Base-by-base conservation (phyloP, 2,797 vertebrate genomes). In the Artibeus lituratus region DNA sequence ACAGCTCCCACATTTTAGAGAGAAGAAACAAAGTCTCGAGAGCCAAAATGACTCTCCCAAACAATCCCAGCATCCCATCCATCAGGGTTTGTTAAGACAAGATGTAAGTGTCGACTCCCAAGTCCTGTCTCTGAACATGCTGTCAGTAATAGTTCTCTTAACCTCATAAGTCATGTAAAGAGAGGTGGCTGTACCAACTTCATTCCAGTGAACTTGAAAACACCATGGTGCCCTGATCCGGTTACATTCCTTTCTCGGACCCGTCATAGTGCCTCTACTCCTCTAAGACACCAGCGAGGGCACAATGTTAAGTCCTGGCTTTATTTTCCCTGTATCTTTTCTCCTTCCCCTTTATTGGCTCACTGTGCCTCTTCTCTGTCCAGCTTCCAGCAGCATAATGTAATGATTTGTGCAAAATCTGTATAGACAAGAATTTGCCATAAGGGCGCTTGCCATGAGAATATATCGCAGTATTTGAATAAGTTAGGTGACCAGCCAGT, bases 191-290 rank as follows among this genome's bases (percentile, higher is more conserved):
- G 1, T 37, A 22, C 26, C 5, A 24, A 16, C 57, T 32, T 42
- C 44, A 24, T 44, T 15, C 1, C 11, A 6, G 5, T 10, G 32
- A 69, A 14, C 37, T 19, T 62, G 24, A 44, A 55, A 59, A 39
- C 44, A 72, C 37, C 10, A 14, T 9, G 10, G 21, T 0, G 0
- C 51, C 19, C 21, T 6, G 29, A 37, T 22, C 55, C n/a, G 6
- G 14, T 24, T 18, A 49, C n/a, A 35, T 47, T 15, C 0, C 42
- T 35, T 51, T 35, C 77, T 57, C 10, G 14, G 2, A 16, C 18
- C 44, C 42, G 3, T 29, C 72, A 1, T 1, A 11, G 49, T 3
- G 10, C 21, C 70, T 53, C 62, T 35, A 3, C 19, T n/a, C 47
- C 74, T 57, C 0, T 3, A 5, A 5, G 32, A 49, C 3, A 10